Percentiles rank a stretch among this genome's conserved stretches.
These are phyloP conservation scores for Meriones psammophilus DNA, from an alignment of 2,797 vertebrate genomes.

Conservation along the genomic window DNA sequence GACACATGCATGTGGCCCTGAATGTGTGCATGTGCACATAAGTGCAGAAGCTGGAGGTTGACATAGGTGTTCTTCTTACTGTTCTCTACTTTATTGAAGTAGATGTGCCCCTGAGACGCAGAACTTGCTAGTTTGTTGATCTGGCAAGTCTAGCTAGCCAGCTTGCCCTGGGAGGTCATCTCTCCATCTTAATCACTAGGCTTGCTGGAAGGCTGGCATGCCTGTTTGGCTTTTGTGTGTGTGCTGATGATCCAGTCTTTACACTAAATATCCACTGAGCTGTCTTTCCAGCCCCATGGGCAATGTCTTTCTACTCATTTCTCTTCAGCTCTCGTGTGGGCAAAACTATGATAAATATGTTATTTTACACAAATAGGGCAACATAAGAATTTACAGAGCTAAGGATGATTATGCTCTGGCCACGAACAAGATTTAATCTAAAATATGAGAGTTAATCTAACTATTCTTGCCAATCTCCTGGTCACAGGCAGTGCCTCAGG, in stretches of 20 bases:
- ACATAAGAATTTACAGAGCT: neutral
- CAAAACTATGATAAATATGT: neutral
- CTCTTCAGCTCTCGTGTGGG: neutral
- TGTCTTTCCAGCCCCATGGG: neutral
- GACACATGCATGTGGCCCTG: neutral
- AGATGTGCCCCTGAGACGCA: neutral
- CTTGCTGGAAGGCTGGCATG: neutral
- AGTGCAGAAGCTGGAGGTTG: no score
- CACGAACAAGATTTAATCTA: neutral
- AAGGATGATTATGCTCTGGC: neutral
- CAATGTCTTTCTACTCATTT: neutral
- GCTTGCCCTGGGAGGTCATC: neutral
- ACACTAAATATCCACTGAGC: neutral
- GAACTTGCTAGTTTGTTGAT: neutral
- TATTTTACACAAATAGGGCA: neutral
- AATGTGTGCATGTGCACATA: neutral
- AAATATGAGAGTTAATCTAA: neutral
- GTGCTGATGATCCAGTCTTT: neutral
- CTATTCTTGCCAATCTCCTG: neutral
- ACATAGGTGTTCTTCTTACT: neutral
- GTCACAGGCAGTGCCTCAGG: neutral
- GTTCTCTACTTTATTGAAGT: neutral
- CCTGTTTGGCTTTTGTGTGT: neutral
- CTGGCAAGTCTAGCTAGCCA: neutral
- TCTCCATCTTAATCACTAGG: neutral